Base-by-base conservation (phyloP, 2,888 invertebrate genomes). In the Tachina lurida region DNA sequence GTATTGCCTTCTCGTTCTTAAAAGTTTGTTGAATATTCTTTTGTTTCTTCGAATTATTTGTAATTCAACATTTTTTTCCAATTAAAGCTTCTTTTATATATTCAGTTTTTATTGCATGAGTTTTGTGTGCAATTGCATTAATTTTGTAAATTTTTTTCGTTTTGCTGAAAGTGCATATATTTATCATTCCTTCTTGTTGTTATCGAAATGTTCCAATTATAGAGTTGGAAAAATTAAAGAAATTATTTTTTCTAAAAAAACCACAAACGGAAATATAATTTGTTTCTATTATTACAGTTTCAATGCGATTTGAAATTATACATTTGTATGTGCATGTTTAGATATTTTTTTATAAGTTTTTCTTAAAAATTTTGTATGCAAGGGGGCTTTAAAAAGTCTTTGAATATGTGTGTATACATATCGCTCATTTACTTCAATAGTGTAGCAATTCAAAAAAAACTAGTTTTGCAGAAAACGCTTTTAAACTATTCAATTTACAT, bases 1-100 rank as follows among this genome's bases (percentile, higher is more conserved):
- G n/a, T 71, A 65, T 19, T 19, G 86, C 89, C 89, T 87, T 90
- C 91, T 90, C 91, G 89, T 90, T 90, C 91, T 89, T 88, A 90
- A 88, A 90, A 87, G 88, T 90, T 87, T 88, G 87, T 87, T 86
- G 84, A 47, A 52, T 77, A 56, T 68, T 67, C 58, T 60, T 74
- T 60, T 31, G 49, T 60, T 83, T 77, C 71, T 56, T 73, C 22
- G 73, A 86, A 78, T 79, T 87, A 31, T 67, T 71, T 56, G 58
- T 70, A 74, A 79, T 75, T 70, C 15, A 49, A 60, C 9, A 47
- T 67, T 75, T 49, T 43, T 67, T 62, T 67, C 17, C n/a, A 52
- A 60, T 43, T 70, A 58, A 45, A n/a, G 17, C 10, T 65, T 56
- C 7, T 45, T 81, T 77, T 19, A 10, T 19, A 10, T 56, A 41